A percentile compares a stretch with the other conserved stretches of the same genome.
Evolutionary conservation across 2,113 vertebrate species (phyloP).

Genomic region (Trematocara macrostoma): DNA sequence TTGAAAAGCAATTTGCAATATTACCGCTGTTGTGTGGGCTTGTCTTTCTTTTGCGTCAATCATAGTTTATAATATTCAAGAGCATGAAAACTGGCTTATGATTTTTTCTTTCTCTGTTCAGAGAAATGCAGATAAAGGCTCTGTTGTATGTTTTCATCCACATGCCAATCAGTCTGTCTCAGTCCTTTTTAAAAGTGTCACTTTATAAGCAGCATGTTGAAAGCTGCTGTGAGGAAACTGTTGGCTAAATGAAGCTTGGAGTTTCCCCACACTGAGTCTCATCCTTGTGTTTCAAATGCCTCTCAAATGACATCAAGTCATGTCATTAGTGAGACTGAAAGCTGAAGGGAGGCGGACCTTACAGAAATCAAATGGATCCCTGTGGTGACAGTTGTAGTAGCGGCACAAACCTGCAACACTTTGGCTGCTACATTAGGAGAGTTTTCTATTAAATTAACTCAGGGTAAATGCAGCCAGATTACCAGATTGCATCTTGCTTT

Average conservation of each 20-base stretch:
- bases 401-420: neutral
- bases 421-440: neutral
- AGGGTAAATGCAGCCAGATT: neutral
- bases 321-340: constrained; percentile 39
- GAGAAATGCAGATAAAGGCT: neutral
- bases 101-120: neutral
- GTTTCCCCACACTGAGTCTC: constrained; percentile 1
- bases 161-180: neutral
- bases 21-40: neutral
- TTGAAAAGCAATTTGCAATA: neutral
- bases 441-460: neutral
- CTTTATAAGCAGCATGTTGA: neutral
- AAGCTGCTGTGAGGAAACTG: neutral
- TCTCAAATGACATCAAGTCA: constrained; percentile 2
- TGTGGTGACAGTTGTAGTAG: neutral
- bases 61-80: neutral
- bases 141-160: neutral
- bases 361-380: constrained; percentile 24
- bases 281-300: constrained; percentile 16
- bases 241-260: constrained; percentile 8
- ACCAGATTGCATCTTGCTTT: neutral
- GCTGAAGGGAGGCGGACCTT: neutral
- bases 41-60: neutral
- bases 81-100: neutral
- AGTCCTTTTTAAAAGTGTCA: neutral